A percentile compares a stretch with the other conserved stretches of the same genome.
phyloP scores from a whole-genome alignment of 2,113 vertebrate genomes.

The Phylloscopus trochiloides region DNA sequence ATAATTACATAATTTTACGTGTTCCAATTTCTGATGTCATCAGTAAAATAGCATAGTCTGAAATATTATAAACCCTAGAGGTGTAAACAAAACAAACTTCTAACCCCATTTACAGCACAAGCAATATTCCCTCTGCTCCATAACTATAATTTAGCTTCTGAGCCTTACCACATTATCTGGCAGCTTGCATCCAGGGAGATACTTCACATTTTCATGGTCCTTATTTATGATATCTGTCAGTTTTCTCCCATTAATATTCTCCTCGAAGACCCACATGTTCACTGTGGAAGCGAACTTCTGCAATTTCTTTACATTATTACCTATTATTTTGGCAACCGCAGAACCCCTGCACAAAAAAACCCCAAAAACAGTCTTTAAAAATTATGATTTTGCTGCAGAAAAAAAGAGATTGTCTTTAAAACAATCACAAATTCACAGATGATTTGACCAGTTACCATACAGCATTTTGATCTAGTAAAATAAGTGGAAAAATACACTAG shows the following conservation, averaged over 20 bases:
- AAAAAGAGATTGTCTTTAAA: neutral
- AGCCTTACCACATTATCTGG: slow-evolving; percentile 91
- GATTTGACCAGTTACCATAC: neutral
- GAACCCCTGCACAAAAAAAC: slow-evolving; percentile 81
- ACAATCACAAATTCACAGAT: neutral
- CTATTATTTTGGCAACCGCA: slow-evolving; percentile 89
- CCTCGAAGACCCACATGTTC: slow-evolving; percentile 95
- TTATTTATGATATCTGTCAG: slow-evolving; percentile 91
- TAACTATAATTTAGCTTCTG: neutral
- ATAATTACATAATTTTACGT: neutral
- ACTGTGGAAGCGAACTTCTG: slow-evolving; percentile 84
- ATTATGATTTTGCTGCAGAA: neutral
- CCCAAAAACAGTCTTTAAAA: neutral
- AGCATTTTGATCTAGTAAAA: neutral
- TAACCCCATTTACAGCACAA: neutral
- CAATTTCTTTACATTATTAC: slow-evolving; percentile 81
- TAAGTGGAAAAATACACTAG: neutral
- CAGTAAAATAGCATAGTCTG: neutral
- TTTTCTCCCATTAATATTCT: slow-evolving; percentile 85
- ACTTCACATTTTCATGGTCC: slow-evolving; percentile 92
- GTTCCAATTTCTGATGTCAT: neutral
- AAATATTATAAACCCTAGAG: neutral
- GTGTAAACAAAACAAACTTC: neutral
- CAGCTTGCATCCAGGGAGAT: slow-evolving; percentile 90
- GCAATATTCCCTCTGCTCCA: neutral